Evolutionary conservation across 2,113 vertebrate genomes (phyloP).

Genomic region (Eulemur rufifrons): DNA sequence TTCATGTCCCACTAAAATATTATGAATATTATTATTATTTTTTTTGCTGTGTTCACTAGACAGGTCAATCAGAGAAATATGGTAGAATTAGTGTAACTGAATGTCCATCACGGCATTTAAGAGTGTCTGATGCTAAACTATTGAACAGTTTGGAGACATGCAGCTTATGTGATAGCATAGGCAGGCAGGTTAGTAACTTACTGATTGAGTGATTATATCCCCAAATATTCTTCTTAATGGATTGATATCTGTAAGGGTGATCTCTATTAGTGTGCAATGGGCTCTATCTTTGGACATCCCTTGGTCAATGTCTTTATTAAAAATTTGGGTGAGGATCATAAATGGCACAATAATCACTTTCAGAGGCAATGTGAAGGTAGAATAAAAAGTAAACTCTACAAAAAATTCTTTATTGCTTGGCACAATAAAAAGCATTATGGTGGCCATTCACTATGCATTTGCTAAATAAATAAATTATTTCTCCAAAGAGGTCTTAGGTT

Average conservation of each 20-base stretch:
- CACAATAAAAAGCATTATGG: background rate
- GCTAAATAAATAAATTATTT: background rate
- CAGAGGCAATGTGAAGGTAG: background rate
- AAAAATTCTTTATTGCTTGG: background rate
- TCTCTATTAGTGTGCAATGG: background rate
- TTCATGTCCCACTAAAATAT: background rate
- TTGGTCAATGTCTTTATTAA: constrained; percentile 31
- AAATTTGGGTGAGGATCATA: background rate
- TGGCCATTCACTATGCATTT: background rate
- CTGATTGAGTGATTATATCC: background rate
- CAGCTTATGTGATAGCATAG: background rate
- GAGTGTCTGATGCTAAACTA: background rate
- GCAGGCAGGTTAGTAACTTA: constrained; percentile 13
- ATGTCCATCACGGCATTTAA: background rate
- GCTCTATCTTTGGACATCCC: background rate
- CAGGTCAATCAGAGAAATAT: background rate
- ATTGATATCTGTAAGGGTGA: background rate
- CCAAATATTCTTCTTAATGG: background rate
- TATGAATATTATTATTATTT: background rate
- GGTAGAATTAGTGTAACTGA: background rate
- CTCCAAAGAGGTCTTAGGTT: background rate
- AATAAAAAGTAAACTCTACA: background rate
- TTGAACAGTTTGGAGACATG: background rate
- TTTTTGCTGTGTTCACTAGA: background rate
- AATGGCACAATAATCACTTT: background rate